Evolutionary conservation across 2,797 vertebrate species (phyloP).

Genomic region (Spondyliosoma cantharus): DNA sequence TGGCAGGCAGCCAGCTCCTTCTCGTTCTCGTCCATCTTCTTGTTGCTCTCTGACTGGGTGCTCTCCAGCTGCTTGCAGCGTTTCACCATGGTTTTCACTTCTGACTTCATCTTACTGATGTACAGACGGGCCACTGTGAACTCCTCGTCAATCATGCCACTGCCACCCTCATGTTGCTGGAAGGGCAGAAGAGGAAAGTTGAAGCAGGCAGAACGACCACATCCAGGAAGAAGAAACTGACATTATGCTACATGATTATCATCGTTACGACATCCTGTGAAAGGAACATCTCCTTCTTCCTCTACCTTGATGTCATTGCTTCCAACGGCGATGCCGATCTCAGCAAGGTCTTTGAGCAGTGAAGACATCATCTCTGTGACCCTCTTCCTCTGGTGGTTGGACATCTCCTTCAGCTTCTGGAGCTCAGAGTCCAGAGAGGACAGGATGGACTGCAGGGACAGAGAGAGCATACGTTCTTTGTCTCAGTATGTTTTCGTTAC

Average conservation of each 20-base stretch:
- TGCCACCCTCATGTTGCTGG: slow-evolving; percentile 94
- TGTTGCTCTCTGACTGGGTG: slow-evolving; percentile 93
- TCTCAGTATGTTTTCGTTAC: not conserved
- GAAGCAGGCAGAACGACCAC: not conserved
- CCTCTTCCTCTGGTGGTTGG: slow-evolving; percentile 97
- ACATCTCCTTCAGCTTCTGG: slow-evolving; percentile 99
- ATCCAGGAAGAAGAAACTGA: not conserved
- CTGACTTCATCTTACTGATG: slow-evolving; percentile 98
- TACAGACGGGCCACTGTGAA: slow-evolving; percentile 97
- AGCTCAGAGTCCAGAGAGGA: slow-evolving; percentile 96
- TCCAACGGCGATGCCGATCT: slow-evolving; percentile 97
- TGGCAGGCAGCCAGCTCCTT: slow-evolving; percentile 96
- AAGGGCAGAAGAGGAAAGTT: not conserved
- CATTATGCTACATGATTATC: not conserved
- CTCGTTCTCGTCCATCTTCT: slow-evolving; percentile 97
- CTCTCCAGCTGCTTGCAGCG: slow-evolving; percentile 96
- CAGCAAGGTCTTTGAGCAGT: slow-evolving; percentile 96
- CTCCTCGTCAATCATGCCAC: slow-evolving; percentile 97
- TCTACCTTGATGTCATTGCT: slow-evolving; percentile 97
- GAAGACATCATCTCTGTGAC: slow-evolving; percentile 99
- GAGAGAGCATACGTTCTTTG: not conserved
- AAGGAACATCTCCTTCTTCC: not conserved
- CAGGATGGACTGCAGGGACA: slow-evolving; percentile 87
- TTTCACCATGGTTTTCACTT: slow-evolving; percentile 97
- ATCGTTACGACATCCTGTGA: not conserved